Evolutionary conservation across 2,888 invertebrate species (phyloP).

Genomic region (Teinopalpus imperialis): DNA sequence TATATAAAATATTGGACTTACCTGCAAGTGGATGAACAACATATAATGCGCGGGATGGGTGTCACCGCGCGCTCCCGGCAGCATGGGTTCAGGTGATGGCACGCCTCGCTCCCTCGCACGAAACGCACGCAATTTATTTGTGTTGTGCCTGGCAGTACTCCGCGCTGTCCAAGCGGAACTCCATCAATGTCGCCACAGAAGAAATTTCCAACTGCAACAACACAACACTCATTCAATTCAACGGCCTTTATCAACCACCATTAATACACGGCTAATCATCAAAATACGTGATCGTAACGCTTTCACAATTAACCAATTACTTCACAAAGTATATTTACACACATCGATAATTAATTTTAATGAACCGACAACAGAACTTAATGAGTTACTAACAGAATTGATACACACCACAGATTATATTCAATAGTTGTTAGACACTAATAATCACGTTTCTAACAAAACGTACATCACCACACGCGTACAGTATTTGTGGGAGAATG

Average conservation of each 20-base stretch:
- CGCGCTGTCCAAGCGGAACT: conserved; percentile 99
- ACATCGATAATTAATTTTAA: conserved; percentile 4
- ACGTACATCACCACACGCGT: conserved; percentile 49
- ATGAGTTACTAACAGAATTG: conserved; percentile 30
- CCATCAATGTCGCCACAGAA: conserved; percentile 97
- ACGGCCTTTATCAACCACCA: too few species aligned
- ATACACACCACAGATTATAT: too few species aligned
- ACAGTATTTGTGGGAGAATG: conserved; percentile 44
- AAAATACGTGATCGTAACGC: conserved; percentile 16
- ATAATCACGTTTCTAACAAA: conserved; percentile 53
- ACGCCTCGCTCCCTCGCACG: conserved; percentile 51
- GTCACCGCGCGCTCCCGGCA: conserved; percentile 60
- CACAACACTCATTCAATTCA: too few species aligned
- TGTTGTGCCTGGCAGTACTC: conserved; percentile 99
- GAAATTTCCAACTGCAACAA: conserved; percentile 90
- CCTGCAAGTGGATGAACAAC: conserved; percentile 65
- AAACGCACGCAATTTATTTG: conserved; percentile 87
- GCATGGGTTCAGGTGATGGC: conserved; percentile 64
- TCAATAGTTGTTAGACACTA: conserved; percentile 43
- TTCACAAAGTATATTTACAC: conserved; percentile 2
- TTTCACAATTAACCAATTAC: too few species aligned
- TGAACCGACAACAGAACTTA: too few species aligned
- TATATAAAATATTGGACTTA: too few species aligned
- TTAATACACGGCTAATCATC: conserved; percentile 12
- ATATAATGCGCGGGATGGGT: conserved; percentile 59